Base-by-base conservation (phyloP, 2,888 invertebrate species). In the Xestia xanthographa region DNA sequence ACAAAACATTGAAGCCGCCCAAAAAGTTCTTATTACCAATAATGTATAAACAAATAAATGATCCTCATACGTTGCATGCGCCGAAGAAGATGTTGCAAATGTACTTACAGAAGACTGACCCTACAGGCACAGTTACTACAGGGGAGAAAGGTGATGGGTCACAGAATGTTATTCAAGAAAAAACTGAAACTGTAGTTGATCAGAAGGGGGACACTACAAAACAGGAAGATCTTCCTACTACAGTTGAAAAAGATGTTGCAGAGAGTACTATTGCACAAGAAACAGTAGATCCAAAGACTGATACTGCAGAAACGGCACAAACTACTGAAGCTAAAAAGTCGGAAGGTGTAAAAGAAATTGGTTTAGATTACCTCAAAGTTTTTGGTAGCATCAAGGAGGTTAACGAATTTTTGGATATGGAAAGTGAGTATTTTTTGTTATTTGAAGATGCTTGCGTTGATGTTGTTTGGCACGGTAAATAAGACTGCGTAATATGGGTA, bases 351-450 rank as follows among this genome's bases (percentile, higher is more conserved):
- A 38, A 53, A n/a, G 84, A 84, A 43, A 84, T 73, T 17, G 90
- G 89, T 66, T 67, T 90, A 9, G 92, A 92, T 76, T 93, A 91
- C 77, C 80, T 94, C 12, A 94, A 94, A 84, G 86, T 96, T 22
- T 96, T 95, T 68, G 96, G 95, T 3, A 93, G 81, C 41, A 93
- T 91, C 9, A 95, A 94, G 75, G 95, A 97, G 45, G 86, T 96
- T 17, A 95, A 95, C 62, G 93, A 94, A 60, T 74, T 95, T 1
- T 87, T 96, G 82, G 95, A 96, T 89, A 75, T 85, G 69, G 95
- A 96, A 86, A 88, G 96, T 96, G 58, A 95, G 95, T 94, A 73
- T 58, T 70, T n/a, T 34, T 66, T 63, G 9, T 26, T 41, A 41
- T 63, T 63, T 41, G 38, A 12, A 12, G 5, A 5, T 38, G 12